Percentiles rank a stretch among this genome's conserved stretches.
phyloP scores from a whole-genome alignment of 2,797 vertebrate species.

The Astyanax mexicanus region DNA sequence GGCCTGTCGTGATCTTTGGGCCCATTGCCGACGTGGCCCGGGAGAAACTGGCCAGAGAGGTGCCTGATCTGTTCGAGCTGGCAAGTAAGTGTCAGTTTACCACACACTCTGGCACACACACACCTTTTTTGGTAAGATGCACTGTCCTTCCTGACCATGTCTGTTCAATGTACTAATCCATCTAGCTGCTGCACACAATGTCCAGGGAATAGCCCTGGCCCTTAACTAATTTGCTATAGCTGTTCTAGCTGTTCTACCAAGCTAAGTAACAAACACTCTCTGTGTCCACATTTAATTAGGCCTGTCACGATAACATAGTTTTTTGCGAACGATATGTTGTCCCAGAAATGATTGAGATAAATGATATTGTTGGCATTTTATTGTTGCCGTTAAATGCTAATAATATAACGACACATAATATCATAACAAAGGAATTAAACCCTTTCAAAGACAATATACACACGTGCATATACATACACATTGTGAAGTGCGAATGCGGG shows the following conservation, averaged over 20 bases:
- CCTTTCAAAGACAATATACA: too few relatives aligned
- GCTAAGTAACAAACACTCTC: conserved; percentile 39
- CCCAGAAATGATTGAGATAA: too few relatives aligned
- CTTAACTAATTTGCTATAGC: conserved; percentile 4
- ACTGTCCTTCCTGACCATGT: conserved; percentile 20
- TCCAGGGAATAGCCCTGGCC: conserved; percentile 36
- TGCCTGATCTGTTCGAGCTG: conserved; percentile 93
- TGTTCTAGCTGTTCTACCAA: too few relatives aligned
- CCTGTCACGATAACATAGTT: too few relatives aligned
- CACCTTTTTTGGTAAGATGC: conserved; percentile 25
- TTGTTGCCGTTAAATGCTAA: too few relatives aligned
- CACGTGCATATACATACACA: too few relatives aligned
- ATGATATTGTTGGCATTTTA: too few relatives aligned
- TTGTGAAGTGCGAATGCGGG: too few relatives aligned
- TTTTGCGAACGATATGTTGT: too few relatives aligned
- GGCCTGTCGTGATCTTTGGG: conserved; percentile 96
- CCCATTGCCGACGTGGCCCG: conserved; percentile 94
- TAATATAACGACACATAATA: too few relatives aligned
- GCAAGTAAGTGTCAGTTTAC: conserved; percentile 86
- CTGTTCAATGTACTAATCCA: conserved; percentile 25
- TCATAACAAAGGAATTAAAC: too few relatives aligned
- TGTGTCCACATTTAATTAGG: too few relatives aligned
- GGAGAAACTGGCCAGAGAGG: conserved; percentile 94
- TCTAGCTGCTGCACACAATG: conserved; percentile 24
- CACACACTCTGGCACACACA: conserved; percentile 12